phyloP scores from a whole-genome alignment of 2,113 vertebrate genomes.

The Notothenia rossii region DNA sequence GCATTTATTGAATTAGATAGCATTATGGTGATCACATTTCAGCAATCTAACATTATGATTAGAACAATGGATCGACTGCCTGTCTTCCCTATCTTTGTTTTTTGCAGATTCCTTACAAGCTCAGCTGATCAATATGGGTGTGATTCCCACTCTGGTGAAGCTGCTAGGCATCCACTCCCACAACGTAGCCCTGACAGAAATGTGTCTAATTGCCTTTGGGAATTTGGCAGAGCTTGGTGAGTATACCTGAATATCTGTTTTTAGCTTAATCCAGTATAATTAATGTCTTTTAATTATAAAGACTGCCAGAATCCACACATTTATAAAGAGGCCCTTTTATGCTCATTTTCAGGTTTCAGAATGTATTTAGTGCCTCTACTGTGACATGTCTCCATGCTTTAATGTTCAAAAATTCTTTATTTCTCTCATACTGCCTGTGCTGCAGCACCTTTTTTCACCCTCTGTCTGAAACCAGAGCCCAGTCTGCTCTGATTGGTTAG shows the following conservation, averaged over 20 bases:
- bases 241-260: constrained; percentile 16
- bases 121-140: constrained; percentile 97
- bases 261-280: not conserved
- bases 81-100: constrained; percentile 10
- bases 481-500: too few relatives aligned
- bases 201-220: constrained; percentile 99
- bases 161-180: constrained; percentile 94
- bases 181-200: constrained; percentile 95
- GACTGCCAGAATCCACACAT: too few relatives aligned
- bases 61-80: not conserved
- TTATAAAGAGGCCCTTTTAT: too few relatives aligned
- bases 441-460: too few relatives aligned
- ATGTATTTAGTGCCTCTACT: too few relatives aligned
- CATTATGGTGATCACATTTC: too few relatives aligned
- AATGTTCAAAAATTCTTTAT: too few relatives aligned
- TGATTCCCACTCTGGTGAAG: constrained; percentile 96
- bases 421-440: too few relatives aligned
- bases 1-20: not conserved
- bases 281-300: too few relatives aligned
- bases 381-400: too few relatives aligned
- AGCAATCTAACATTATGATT: not conserved
- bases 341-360: too few relatives aligned
- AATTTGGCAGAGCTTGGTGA: constrained; percentile 98
- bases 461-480: too few relatives aligned
- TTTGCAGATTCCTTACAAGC: constrained; percentile 94